These are phyloP conservation scores for Eidolon dupreanum DNA, from an alignment of 2,797 vertebrate genomes.

Conservation along the genomic window DNA sequence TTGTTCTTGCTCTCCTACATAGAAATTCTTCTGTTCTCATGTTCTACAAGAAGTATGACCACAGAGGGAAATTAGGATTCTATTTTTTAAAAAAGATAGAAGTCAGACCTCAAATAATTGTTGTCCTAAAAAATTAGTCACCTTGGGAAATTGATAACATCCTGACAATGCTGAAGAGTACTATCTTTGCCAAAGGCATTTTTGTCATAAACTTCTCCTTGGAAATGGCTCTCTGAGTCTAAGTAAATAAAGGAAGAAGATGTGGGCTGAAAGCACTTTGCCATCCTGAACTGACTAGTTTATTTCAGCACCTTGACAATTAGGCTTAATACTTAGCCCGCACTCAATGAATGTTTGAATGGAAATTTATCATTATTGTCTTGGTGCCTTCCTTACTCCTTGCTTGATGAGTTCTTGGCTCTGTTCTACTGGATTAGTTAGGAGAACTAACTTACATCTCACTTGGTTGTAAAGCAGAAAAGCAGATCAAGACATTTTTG, in stretches of 20 bases:
- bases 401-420: neutral
- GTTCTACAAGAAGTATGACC: neutral
- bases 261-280: neutral
- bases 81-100: neutral
- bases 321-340: neutral
- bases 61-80: neutral
- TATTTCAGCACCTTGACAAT: neutral
- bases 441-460: neutral
- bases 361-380: neutral
- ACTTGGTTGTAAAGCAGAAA: neutral
- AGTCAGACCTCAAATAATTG: neutral
- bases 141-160: neutral
- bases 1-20: neutral
- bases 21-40: conserved; percentile 12
- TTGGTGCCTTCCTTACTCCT: neutral
- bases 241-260: neutral
- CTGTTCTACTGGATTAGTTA: neutral
- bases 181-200: neutral
- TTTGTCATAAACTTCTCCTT: neutral
- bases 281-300: neutral
- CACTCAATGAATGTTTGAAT: neutral
- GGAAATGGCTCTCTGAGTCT: neutral
- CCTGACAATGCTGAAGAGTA: neutral
- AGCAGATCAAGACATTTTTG: neutral
- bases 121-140: conserved; percentile 18